Evolutionary conservation across 1,140 invertebrate genomes (phyloP).

Genomic region (Oryzaephilus surinamensis): DNA sequence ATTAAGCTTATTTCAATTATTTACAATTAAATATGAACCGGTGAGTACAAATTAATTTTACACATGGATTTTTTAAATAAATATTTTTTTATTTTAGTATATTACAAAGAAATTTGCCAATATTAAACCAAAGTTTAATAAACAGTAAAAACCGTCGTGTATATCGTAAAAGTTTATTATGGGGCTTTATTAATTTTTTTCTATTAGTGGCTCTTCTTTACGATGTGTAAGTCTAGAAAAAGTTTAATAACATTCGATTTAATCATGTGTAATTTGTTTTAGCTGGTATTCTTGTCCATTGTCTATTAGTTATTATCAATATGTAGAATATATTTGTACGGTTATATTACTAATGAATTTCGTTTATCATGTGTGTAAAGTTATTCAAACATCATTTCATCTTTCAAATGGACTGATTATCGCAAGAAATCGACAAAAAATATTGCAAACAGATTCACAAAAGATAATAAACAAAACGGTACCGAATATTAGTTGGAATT

Average conservation of each 20-base stretch:
- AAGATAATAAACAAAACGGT: slow-evolving; percentile 14
- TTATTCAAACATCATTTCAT: slow-evolving; percentile 10
- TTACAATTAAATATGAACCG: too few species aligned
- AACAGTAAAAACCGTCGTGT: slow-evolving; percentile 18
- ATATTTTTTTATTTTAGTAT: slow-evolving; percentile 10
- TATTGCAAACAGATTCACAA: slow-evolving; percentile 22
- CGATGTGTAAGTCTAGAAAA: slow-evolving; percentile 27
- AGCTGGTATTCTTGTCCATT: slow-evolving; percentile 24
- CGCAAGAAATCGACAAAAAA: background rate
- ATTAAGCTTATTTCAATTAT: too few species aligned
- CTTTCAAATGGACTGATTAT: background rate
- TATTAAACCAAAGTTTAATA: slow-evolving; percentile 21
- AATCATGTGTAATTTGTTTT: slow-evolving; percentile 17
- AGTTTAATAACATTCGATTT: slow-evolving; percentile 2
- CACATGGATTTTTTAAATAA: slow-evolving; percentile 8
- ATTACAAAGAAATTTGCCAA: too few species aligned
- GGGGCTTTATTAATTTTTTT: slow-evolving; percentile 26
- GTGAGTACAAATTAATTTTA: too few species aligned
- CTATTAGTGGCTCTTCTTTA: slow-evolving; percentile 24
- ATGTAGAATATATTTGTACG: slow-evolving; percentile 32
- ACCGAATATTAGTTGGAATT: slow-evolving; percentile 6
- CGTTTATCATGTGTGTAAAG: slow-evolving; percentile 35
- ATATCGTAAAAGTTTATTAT: slow-evolving; percentile 20
- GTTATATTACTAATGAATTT: slow-evolving; percentile 32
- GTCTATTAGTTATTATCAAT: slow-evolving; percentile 23